Conservation (phyloP, 2,113 vertebrate genomes). For the Calypte anna region DNA sequence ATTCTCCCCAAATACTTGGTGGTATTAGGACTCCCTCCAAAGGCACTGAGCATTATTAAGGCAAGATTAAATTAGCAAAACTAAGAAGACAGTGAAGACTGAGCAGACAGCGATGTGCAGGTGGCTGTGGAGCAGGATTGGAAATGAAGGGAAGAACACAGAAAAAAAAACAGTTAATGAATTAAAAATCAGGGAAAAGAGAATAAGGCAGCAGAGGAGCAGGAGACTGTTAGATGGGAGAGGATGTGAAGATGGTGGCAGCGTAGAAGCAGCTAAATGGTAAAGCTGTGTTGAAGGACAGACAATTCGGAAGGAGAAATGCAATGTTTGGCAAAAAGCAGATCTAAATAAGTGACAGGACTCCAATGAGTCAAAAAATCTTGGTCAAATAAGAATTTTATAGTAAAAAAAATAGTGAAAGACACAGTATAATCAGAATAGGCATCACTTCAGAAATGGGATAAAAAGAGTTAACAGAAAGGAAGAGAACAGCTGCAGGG, state of each 20-base stretch:
- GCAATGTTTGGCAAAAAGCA: not conserved
- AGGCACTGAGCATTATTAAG: not conserved
- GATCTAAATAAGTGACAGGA: not conserved
- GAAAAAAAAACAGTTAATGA: not conserved
- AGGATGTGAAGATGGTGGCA: not conserved
- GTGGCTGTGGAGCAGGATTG: not conserved
- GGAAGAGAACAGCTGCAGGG: not conserved
- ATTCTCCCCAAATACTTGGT: not conserved
- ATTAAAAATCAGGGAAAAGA: not conserved
- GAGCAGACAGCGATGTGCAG: not conserved
- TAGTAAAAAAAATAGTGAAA: not conserved
- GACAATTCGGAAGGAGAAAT: not conserved
- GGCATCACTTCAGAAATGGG: not conserved
- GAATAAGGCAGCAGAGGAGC: not conserved
- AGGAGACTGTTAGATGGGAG: not conserved
- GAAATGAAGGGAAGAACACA: not conserved
- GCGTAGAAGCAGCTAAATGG: not conserved
- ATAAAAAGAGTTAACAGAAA: not conserved
- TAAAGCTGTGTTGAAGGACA: not conserved
- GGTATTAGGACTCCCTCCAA: not conserved
- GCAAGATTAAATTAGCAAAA: not conserved
- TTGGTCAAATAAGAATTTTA: not conserved
- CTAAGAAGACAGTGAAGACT: not conserved
- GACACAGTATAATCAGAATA: not conserved
- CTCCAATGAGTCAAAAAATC: not conserved